phyloP scores from a whole-genome alignment of 23 tunicate species.

The Botrylloides violaceus region DNA sequence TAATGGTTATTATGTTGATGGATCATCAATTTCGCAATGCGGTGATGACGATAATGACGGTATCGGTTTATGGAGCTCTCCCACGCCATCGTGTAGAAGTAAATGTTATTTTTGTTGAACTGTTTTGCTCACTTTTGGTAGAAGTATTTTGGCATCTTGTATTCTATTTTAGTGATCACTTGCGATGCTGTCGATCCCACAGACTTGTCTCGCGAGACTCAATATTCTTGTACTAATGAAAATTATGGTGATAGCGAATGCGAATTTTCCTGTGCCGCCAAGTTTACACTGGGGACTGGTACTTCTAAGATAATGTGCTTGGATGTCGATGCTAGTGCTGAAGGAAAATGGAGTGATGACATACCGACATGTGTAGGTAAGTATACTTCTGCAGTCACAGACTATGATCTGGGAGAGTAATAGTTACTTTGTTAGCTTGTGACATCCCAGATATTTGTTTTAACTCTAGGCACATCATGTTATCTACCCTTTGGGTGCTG shows the following conservation, averaged over 20 bases:
- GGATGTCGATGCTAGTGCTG: neutral
- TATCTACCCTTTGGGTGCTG: too few species aligned
- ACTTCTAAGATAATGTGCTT: neutral
- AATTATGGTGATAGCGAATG: slow-evolving; percentile 16
- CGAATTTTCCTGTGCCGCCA: slow-evolving; percentile 1
- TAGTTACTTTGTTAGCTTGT: too few species aligned
- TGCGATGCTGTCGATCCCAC: slow-evolving; percentile 14
- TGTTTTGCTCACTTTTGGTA: too few species aligned
- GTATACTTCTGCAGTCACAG: too few species aligned
- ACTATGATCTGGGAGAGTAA: too few species aligned
- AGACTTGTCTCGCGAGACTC: slow-evolving; percentile 1
- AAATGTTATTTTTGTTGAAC: too few species aligned
- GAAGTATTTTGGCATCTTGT: neutral
- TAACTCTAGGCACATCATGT: too few species aligned
- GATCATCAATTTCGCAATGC: slow-evolving; percentile 6
- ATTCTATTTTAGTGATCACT: neutral
- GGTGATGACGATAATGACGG: slow-evolving; percentile 21
- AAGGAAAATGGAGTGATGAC: slow-evolving; percentile 15
- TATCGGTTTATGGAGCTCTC: neutral
- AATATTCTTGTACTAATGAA: slow-evolving; percentile 8
- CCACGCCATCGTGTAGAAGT: slow-evolving; percentile 11
- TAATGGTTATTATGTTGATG: slow-evolving; percentile 11
- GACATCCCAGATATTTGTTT: too few species aligned
- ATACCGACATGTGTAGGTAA: slow-evolving; percentile 14
- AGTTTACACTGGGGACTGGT: slow-evolving; percentile 1